A percentile compares a stretch with the other conserved stretches of the same genome.
Conservation (phyloP, 2,888 invertebrate species). For the Lycocerus yunnanus region DNA sequence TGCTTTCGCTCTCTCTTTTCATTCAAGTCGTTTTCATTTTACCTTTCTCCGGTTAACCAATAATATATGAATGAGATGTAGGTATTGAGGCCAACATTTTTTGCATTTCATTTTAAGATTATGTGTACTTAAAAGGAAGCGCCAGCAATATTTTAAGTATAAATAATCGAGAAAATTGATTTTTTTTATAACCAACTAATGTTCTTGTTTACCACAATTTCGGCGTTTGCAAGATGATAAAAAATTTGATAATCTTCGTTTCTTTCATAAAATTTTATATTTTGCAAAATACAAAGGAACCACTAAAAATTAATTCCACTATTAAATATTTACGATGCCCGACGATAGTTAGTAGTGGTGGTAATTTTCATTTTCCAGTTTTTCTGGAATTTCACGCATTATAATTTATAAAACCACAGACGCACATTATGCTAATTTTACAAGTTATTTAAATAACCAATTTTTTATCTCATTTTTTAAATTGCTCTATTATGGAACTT, state of each 20-base stretch:
- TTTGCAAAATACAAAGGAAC: conserved; percentile 16
- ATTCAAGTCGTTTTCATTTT: conserved; percentile 37
- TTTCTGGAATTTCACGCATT: background rate
- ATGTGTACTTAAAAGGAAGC: background rate
- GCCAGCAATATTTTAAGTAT: background rate
- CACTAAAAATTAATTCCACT: conserved; percentile 14
- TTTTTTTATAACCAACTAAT: background rate
- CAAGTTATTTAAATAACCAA: background rate
- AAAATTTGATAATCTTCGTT: background rate
- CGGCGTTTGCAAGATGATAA: background rate
- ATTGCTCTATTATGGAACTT: background rate
- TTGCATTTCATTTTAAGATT: background rate
- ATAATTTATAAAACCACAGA: background rate
- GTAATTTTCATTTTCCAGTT: background rate
- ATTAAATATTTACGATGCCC: conserved; percentile 11
- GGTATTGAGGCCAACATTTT: conserved; percentile 27
- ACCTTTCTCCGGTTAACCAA: conserved; percentile 34
- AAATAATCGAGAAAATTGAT: background rate
- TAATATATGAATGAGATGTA: conserved; percentile 24
- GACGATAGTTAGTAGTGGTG: background rate
- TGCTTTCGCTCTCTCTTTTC: conserved; percentile 36
- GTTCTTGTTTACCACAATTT: background rate
- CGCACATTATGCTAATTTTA: background rate
- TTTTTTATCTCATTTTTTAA: background rate
- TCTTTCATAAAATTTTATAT: conserved; percentile 24